Base-by-base conservation (phyloP, 2,113 vertebrate species). In the Gallinago media region DNA sequence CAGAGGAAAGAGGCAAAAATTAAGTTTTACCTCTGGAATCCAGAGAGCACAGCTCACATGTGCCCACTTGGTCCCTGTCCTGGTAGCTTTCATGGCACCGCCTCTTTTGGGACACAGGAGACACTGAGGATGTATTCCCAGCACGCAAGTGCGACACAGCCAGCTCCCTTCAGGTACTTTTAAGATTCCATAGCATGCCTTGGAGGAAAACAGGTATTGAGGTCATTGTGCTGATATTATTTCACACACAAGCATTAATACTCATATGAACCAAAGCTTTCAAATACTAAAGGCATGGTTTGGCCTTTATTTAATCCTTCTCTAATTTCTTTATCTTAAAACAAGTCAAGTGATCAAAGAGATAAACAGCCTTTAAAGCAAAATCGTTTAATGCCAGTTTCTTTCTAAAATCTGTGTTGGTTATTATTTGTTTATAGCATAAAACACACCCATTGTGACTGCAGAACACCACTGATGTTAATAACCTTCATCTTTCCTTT, bases 41-140 rank as follows among this genome's bases (percentile, higher is more conserved):
- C 99, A 99, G 74, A 99, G 98, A 62, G 99, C 99, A 95, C 99
- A 99, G 98, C 99, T 99, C 40, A 99, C 99, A 25, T 99, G 99
- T 15, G 99, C 99, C 99, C 99, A 99, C 96, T 99, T 99, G 86
- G 98, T 99, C 50, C 99, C 99, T 8, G 99, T 99, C 50, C 98
- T 98, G 8, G 99, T 99, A 5, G 99, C 98, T 97, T 99, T 99
- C 99, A 99, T 99, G 65, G 99, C 99, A 6, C 99, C 99, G 47
- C 99, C 99, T 96, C 98, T 99, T 97, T 99, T 99, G 65, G 99
- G 99, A 97, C 99, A 99, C 89, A 99, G 97, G 27, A 99, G 97
- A 95, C 99, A 99, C 94, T 99, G 99, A 3, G 99, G 99, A 96
- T 99, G 97, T 95, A 99, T 98, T 95, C 99, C 98, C 61, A 99